Evolutionary conservation across 1,140 invertebrate species (phyloP).

Genomic region (Drosophila prosaltans): DNA sequence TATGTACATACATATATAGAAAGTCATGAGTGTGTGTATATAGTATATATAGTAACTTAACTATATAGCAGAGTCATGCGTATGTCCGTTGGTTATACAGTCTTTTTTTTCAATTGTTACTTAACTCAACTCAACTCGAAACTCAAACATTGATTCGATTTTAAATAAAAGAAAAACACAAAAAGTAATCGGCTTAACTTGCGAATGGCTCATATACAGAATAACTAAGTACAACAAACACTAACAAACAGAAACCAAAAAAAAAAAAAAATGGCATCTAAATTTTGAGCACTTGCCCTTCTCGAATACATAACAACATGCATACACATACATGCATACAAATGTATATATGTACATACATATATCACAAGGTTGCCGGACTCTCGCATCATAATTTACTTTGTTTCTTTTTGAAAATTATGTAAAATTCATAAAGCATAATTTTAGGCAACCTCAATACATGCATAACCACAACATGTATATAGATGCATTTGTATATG

Average conservation of each 20-base stretch:
- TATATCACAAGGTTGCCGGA: constrained; percentile 2
- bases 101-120: background rate
- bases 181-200: constrained; percentile 73
- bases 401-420: no score
- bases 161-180: background rate
- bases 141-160: constrained; percentile 2
- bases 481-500: background rate
- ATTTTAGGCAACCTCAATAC: background rate
- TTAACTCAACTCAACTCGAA: constrained; percentile 2
- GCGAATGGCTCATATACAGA: constrained; percentile 72
- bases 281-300: constrained; percentile 29
- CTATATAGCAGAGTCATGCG: no score
- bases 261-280: constrained; percentile 16
- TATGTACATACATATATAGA: background rate
- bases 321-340: constrained; percentile 10
- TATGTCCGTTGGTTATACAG: background rate
- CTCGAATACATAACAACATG: constrained; percentile 8
- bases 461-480: background rate
- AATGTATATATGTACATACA: constrained; percentile 15
- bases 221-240: no score
- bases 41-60: no score
- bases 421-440: no score
- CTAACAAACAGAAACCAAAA: constrained; percentile 16
- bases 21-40: background rate
- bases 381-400: no score